Conservation (phyloP, 2,797 vertebrate genomes). For the Acanthurus tractus region DNA sequence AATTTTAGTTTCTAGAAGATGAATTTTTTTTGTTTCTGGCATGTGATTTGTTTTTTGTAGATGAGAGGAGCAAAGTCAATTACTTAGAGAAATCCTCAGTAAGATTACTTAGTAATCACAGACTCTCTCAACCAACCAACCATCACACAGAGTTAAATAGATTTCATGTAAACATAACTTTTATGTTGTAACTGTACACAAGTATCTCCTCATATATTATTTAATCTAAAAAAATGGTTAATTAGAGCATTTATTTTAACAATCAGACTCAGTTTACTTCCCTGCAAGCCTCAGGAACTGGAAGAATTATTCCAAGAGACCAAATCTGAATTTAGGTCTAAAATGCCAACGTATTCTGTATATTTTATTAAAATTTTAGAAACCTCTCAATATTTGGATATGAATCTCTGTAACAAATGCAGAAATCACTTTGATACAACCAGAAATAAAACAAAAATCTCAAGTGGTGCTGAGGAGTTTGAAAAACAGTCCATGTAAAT, state of each 20-base stretch:
- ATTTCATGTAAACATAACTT: neutral
- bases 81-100: conserved; percentile 32
- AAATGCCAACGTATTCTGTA: neutral
- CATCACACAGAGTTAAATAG: neutral
- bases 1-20: conserved; percentile 56
- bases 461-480: too few relatives aligned
- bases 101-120: conserved; percentile 16
- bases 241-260: neutral
- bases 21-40: conserved; percentile 47
- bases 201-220: neutral
- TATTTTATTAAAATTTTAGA: neutral
- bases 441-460: too few relatives aligned
- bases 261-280: neutral
- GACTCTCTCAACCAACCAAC: conserved; percentile 6
- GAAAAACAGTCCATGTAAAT: too few relatives aligned
- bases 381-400: neutral
- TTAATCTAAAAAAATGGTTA: too few relatives aligned
- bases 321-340: neutral
- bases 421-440: neutral
- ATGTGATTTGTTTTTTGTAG: conserved; percentile 32
- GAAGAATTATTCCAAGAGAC: neutral
- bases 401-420: neutral
- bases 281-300: neutral
- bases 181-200: neutral
- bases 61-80: conserved; percentile 46